A percentile compares a stretch with the other conserved stretches of the same genome.
Evolutionary conservation across 2,888 invertebrate species (phyloP).

Genomic region (Drosophila planitibia): DNA sequence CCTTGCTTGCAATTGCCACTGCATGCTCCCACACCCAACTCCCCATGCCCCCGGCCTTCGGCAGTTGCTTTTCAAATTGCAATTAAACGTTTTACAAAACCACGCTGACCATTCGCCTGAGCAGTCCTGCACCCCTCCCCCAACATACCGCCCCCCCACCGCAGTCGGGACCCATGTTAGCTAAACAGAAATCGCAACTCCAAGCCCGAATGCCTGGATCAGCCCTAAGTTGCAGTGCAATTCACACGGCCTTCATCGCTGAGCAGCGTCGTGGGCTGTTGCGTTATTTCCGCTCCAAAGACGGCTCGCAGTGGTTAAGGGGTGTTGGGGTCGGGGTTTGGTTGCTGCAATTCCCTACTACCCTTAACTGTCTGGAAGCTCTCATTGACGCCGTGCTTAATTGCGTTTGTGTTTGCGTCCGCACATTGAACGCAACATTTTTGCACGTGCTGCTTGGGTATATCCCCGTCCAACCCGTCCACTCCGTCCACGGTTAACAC

Average conservation of each 20-base stretch:
- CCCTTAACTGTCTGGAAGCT: conserved; percentile 28
- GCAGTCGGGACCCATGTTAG: conserved; percentile 57
- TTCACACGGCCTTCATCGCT: conserved; percentile 63
- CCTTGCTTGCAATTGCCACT: conserved; percentile 61
- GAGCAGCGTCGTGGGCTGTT: conserved; percentile 62
- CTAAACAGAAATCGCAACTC: conserved; percentile 59
- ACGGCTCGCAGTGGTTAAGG: conserved; percentile 19
- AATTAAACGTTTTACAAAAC: conserved; percentile 83
- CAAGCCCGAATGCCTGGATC: conserved; percentile 36
- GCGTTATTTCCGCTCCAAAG: conserved; percentile 75
- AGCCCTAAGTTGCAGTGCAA: conserved; percentile 55
- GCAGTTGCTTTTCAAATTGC: conserved; percentile 76
- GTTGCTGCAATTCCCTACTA: conserved; percentile 9
- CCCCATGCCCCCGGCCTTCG: conserved; percentile 11
- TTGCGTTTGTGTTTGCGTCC: conserved; percentile 78
- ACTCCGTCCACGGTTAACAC: not conserved
- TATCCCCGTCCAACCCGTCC: not conserved
- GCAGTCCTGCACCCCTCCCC: conserved; percentile 17
- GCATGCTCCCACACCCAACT: not conserved
- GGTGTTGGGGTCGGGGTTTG: not conserved
- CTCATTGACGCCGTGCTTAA: conserved; percentile 80
- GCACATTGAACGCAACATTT: conserved; percentile 73
- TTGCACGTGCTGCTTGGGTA: conserved; percentile 67
- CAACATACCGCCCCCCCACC: not conserved
- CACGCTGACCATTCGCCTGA: conserved; percentile 73